A percentile compares a stretch with the other conserved stretches of the same genome.
Evolutionary conservation across 2,888 invertebrate species (phyloP).

Genomic region (Yponomeuta plumbellus): DNA sequence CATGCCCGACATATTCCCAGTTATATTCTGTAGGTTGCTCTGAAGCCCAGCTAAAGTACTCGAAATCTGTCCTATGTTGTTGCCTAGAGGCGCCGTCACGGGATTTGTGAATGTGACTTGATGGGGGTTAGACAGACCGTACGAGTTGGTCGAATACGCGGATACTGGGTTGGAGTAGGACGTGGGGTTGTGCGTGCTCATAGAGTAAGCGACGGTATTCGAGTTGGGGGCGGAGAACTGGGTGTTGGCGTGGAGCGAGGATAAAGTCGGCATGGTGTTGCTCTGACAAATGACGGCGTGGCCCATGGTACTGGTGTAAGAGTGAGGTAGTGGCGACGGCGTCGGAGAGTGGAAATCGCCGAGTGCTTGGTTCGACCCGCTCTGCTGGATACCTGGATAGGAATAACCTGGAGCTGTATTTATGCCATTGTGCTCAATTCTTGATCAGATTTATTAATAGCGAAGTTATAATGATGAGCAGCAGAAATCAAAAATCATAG

Average conservation of each 20-base stretch:
- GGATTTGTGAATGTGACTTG: slow-evolving; percentile 73
- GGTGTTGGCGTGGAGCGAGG: slow-evolving; percentile 66
- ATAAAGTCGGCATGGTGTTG: slow-evolving; percentile 79
- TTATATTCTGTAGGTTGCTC: slow-evolving; percentile 64
- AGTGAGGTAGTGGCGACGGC: slow-evolving; percentile 75
- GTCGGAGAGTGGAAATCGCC: slow-evolving; percentile 80
- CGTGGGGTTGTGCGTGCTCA: slow-evolving; percentile 70
- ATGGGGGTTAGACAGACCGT: slow-evolving; percentile 66
- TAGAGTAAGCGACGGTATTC: slow-evolving; percentile 68
- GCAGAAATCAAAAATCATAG: background rate
- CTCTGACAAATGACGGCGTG: slow-evolving; percentile 75
- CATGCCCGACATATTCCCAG: slow-evolving; percentile 62
- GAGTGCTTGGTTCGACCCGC: slow-evolving; percentile 82
- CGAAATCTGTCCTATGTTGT: slow-evolving; percentile 70
- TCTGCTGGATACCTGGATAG: slow-evolving; percentile 77
- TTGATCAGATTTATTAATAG: background rate
- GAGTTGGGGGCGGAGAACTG: slow-evolving; percentile 68
- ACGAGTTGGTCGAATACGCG: slow-evolving; percentile 64
- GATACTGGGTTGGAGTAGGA: slow-evolving; percentile 73
- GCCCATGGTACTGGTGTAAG: slow-evolving; percentile 63
- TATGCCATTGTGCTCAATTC: background rate
- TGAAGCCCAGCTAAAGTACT: slow-evolving; percentile 68
- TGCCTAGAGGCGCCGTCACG: slow-evolving; percentile 66
- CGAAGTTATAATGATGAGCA: background rate
- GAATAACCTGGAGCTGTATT: slow-evolving; percentile 14